phyloP scores from a whole-genome alignment of 2,113 vertebrate genomes.

The Hydropotes inermis region DNA sequence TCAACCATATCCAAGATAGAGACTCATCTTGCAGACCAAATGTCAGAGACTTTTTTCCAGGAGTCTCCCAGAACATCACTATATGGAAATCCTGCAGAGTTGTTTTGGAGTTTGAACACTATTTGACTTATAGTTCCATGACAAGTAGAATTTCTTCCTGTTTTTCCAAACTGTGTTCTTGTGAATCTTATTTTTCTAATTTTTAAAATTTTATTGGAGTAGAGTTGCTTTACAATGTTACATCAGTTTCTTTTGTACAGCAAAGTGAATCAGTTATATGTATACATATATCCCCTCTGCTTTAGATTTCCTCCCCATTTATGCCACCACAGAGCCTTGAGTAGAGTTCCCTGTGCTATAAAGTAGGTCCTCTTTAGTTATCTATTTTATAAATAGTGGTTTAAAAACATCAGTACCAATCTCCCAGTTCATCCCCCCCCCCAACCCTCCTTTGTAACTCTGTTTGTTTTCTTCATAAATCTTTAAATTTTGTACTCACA shows the following conservation, averaged over 20 bases:
- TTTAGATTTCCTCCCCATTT: background rate
- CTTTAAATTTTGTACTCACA: background rate
- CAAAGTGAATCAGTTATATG: background rate
- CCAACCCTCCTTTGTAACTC: background rate
- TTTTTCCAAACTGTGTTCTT: background rate
- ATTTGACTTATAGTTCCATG: background rate
- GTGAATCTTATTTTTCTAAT: background rate
- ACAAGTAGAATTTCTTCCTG: background rate
- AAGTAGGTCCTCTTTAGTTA: background rate
- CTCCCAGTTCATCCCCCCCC: background rate
- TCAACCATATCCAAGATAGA: background rate
- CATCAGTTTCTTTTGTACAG: background rate
- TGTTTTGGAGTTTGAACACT: background rate
- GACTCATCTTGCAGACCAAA: background rate
- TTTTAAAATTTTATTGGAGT: background rate
- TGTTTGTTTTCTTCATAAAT: background rate
- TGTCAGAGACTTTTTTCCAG: background rate
- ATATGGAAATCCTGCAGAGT: background rate
- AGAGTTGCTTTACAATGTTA: background rate
- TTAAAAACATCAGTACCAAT: background rate
- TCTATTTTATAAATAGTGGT: background rate
- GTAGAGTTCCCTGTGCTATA: background rate
- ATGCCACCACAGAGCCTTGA: background rate
- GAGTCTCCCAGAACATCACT: background rate
- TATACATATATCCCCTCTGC: background rate